These are phyloP conservation scores for Phylloscopus trochiloides DNA, from an alignment of 2,113 vertebrate species.

Conservation along the genomic window DNA sequence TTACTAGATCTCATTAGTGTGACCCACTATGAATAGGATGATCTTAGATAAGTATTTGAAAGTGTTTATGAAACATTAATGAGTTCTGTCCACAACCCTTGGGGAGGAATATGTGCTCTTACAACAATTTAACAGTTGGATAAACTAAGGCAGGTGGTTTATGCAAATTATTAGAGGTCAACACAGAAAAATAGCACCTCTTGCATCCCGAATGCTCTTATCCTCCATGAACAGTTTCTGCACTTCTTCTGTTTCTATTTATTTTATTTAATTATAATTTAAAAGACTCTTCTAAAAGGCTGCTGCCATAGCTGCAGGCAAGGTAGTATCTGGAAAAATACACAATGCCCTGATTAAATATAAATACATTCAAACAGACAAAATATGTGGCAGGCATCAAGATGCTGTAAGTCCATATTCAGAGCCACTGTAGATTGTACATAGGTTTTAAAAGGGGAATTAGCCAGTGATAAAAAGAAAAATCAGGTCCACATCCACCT, in stretches of 20 bases:
- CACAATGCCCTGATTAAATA: slow-evolving; percentile 14
- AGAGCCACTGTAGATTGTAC: neutral
- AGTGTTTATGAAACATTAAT: slow-evolving; percentile 48
- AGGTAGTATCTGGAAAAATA: slow-evolving; percentile 12
- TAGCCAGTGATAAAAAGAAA: neutral
- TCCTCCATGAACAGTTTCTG: neutral
- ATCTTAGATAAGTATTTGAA: slow-evolving; percentile 1
- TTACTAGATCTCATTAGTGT: neutral
- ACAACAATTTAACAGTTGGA: slow-evolving; percentile 23
- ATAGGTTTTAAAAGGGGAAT: neutral
- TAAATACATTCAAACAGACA: neutral
- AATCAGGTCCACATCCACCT: neutral
- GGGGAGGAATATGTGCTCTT: neutral
- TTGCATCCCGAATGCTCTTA: neutral
- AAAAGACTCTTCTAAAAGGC: slow-evolving; percentile 7
- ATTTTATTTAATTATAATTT: slow-evolving; percentile 10
- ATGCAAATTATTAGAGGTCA: slow-evolving; percentile 19
- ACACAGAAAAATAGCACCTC: neutral
- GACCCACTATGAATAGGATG: neutral
- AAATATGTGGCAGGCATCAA: neutral
- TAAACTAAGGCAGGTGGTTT: slow-evolving; percentile 18
- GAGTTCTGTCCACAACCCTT: neutral
- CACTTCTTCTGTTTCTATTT: neutral
- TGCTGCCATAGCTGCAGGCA: neutral
- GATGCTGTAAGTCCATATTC: neutral